A percentile compares a stretch with the other conserved stretches of the same genome.
These are phyloP conservation scores for Pristionchus arcanus DNA, from an alignment of 2,888 invertebrate species.

Conservation along the genomic window DNA sequence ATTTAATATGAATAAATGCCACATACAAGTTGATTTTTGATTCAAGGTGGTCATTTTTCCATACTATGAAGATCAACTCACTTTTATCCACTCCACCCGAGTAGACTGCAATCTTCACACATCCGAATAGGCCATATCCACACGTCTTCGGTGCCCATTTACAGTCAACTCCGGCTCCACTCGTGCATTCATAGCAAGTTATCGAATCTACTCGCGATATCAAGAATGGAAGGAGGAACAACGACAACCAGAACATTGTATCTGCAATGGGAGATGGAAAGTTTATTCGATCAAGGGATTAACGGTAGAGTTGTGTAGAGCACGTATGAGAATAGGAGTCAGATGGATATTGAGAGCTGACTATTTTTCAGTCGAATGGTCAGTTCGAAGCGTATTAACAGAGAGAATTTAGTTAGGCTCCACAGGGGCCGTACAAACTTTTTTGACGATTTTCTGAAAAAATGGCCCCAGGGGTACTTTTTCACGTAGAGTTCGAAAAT, in stretches of 20 bases:
- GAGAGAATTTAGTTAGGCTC: too few relatives aligned
- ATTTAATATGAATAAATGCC: too few relatives aligned
- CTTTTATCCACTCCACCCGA: constrained; percentile 70
- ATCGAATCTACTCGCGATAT: neutral
- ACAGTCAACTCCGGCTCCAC: constrained; percentile 31
- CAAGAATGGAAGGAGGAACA: neutral
- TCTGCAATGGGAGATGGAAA: neutral
- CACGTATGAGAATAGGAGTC: neutral
- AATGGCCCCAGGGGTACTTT: too few relatives aligned
- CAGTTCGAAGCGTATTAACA: too few relatives aligned
- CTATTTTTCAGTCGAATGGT: too few relatives aligned
- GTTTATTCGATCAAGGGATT: neutral
- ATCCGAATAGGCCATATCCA: constrained; percentile 69
- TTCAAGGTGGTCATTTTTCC: too few relatives aligned
- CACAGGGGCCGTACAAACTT: too few relatives aligned
- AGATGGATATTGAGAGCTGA: neutral
- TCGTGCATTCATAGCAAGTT: constrained; percentile 52
- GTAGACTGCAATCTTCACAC: constrained; percentile 67
- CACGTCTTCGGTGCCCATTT: constrained; percentile 64
- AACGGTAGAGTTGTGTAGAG: neutral
- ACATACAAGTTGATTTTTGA: too few relatives aligned
- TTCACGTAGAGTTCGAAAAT: too few relatives aligned
- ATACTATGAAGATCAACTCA: constrained; percentile 56
- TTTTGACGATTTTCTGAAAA: too few relatives aligned
- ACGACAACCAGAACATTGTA: neutral